phyloP scores from a whole-genome alignment of 2,113 vertebrate species.

The Paramisgurnus dabryanus region DNA sequence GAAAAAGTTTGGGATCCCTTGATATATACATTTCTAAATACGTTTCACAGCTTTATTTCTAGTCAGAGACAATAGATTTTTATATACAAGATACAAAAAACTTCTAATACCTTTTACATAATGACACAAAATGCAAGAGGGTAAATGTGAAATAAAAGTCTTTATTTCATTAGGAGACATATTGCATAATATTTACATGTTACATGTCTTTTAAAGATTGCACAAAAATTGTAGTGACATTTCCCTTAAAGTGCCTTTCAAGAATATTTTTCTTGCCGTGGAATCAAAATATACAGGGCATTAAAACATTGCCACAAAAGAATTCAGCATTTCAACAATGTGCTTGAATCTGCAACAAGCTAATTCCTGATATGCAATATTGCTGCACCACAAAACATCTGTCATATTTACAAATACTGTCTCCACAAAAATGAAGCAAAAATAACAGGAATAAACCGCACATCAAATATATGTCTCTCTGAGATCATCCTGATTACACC shows the following conservation, averaged over 20 bases:
- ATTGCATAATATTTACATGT: constrained; percentile 18
- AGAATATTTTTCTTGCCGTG: background rate
- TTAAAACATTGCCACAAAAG: background rate
- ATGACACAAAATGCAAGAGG: background rate
- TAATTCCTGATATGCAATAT: background rate
- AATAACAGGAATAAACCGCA: background rate
- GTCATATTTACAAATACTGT: background rate
- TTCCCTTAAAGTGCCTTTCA: constrained; percentile 30
- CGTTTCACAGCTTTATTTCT: too few relatives aligned
- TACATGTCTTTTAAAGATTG: constrained; percentile 22
- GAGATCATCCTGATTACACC: constrained; percentile 70
- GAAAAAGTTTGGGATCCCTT: too few relatives aligned
- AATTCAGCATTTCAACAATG: constrained; percentile 4
- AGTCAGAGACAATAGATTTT: too few relatives aligned
- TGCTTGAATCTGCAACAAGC: background rate
- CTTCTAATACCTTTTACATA: background rate
- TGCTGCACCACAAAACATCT: background rate
- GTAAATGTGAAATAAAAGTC: background rate
- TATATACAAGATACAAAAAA: background rate
- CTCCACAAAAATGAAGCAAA: constrained; percentile 17
- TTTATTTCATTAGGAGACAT: constrained; percentile 11
- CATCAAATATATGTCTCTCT: constrained; percentile 83
- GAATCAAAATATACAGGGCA: background rate
- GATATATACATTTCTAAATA: too few relatives aligned
- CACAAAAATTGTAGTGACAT: constrained; percentile 26